Evolutionary conservation across 2,888 invertebrate genomes (phyloP), one percentile per base, ranked within the genome.

Genomic region (Arctia plantaginis): DNA sequence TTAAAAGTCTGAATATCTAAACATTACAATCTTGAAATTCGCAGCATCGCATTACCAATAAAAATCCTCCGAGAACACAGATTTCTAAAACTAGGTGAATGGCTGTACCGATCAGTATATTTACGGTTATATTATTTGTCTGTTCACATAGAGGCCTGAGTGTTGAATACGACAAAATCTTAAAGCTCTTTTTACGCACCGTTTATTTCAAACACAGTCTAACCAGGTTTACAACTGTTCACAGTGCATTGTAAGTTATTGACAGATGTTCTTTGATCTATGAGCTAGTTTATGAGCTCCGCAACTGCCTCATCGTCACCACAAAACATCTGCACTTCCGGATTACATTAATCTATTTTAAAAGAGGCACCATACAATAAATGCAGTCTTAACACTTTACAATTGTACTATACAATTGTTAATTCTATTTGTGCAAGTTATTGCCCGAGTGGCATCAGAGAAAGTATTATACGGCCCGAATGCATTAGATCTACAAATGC

Each of bases 331-430:
- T 41, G 67, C 72, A 74, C 77, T 80, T 82, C 84, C 82, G 84
- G 76, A 78, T 77, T 72, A 80, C 74, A 76, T 83, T 80, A 84
- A 82, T 80, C 78, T 78, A 74, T 82, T 76, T 82, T 78, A 27
- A 44, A 44, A 23, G 51, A 12, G 6, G 35, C 51, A 27, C 39
- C 7, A 35, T 6, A 59, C 59, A 62, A 30, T 47, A 41, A 68
- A n/a, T n/a, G 15, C 44, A 39, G 30, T 39, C 55, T 44, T 69
- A 62, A 59, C 62, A 41, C 27, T 62, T 13, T 44, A 62, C 18
- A 59, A 18, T 39, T 30, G 30, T 35, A 41, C 30, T 70, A 15
- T 55, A 39, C n/a, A n/a, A n/a, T n/a, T 15, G 62, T 27, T 69
- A 47, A 4, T 33, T 39, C 10, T n/a, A 20, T 20, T 70, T 70